phyloP scores from a whole-genome alignment of 1,140 invertebrate genomes.

The Drosophila santomea region DNA sequence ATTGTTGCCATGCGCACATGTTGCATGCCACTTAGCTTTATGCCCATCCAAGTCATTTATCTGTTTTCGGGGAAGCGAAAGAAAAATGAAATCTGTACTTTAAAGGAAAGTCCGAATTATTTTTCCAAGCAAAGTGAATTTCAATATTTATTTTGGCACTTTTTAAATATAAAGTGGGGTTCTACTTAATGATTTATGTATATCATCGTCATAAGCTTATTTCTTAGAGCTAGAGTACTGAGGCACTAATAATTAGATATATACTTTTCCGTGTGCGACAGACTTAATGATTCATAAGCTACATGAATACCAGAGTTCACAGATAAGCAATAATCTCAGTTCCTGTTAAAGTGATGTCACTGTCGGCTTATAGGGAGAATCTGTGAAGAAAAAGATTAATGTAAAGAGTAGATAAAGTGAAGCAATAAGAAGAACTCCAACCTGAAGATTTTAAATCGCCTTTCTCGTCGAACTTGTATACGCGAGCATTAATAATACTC shows the following conservation, averaged over 20 bases:
- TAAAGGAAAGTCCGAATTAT: no score
- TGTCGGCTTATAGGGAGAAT: constrained; percentile 67
- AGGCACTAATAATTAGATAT: constrained; percentile 3
- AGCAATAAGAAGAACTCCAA: neutral
- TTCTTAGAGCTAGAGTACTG: constrained; percentile 11
- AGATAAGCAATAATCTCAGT: constrained; percentile 16
- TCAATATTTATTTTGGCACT: no score
- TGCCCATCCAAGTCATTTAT: no score
- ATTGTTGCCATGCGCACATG: no score
- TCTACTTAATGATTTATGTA: no score
- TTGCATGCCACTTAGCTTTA: no score
- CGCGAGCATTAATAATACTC: constrained; percentile 70
- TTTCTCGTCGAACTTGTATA: constrained; percentile 73
- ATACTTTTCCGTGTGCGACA: constrained; percentile 7
- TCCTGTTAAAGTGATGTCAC: constrained; percentile 65
- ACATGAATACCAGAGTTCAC: constrained; percentile 9
- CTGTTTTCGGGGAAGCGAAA: no score
- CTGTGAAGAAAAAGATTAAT: constrained; percentile 11
- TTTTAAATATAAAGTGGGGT: no score
- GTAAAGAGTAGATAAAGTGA: neutral
- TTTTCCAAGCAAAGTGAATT: no score
- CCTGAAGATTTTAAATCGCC: constrained; percentile 66
- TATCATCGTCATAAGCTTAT: no score
- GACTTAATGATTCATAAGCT: constrained; percentile 23
- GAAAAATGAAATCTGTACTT: no score